phyloP scores from a whole-genome alignment of 2,113 vertebrate genomes.

The Sigmodon hispidus region DNA sequence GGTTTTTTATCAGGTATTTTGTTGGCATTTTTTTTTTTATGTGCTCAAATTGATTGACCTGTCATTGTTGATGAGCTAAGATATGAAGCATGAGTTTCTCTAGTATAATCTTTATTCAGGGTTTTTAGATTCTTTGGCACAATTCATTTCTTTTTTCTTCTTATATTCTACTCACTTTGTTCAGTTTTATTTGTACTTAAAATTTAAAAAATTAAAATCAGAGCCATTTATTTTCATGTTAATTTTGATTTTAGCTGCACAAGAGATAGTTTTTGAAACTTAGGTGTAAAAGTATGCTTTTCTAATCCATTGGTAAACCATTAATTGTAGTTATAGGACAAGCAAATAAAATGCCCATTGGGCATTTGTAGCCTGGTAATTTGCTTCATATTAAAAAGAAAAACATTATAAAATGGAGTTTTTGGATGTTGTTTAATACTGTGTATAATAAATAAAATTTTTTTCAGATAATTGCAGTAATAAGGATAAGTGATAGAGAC shows the following conservation, averaged over 20 bases:
- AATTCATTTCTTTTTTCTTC: conserved; percentile 40
- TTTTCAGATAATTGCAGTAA: conserved; percentile 22
- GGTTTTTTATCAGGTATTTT: conserved; percentile 77
- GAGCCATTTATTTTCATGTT: conserved; percentile 35
- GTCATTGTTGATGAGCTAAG: conserved; percentile 85
- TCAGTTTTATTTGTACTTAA: conserved; percentile 4
- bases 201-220: background rate
- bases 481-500: background rate
- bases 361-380: conserved; percentile 15
- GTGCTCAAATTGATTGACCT: conserved; percentile 86
- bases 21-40: conserved; percentile 85
- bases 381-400: conserved; percentile 52
- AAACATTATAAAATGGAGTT: conserved; percentile 17
- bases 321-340: background rate
- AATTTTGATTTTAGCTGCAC: background rate
- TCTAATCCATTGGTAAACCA: background rate
- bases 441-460: conserved; percentile 7
- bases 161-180: background rate
- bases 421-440: conserved; percentile 31
- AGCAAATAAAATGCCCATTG: background rate
- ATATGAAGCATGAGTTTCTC: conserved; percentile 80
- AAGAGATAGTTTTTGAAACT: conserved; percentile 37
- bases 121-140: conserved; percentile 49
- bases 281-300: conserved; percentile 47
- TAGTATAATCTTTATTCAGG: conserved; percentile 72